These are phyloP conservation scores for Ptychobarbus kaznakovi DNA, from an alignment of 2,797 vertebrate species.

Conservation along the genomic window DNA sequence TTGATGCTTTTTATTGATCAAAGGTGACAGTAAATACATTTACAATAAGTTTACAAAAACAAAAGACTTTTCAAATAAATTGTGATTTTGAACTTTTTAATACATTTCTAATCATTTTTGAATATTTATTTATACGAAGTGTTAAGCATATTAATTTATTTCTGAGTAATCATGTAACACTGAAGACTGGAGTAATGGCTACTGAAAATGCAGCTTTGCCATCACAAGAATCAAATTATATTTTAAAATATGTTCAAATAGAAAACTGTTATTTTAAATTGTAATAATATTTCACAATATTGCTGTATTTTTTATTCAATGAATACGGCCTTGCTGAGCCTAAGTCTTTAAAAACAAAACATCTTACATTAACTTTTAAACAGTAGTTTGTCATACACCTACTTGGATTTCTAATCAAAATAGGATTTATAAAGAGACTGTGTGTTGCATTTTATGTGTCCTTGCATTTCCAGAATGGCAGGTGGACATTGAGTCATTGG, in stretches of 20 bases:
- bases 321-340: background rate
- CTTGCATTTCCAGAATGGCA: slow-evolving; percentile 39
- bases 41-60: background rate
- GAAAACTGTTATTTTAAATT: background rate
- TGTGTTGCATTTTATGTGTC: slow-evolving; percentile 15
- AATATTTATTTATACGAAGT: too few species aligned
- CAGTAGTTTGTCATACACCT: background rate
- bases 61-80: background rate
- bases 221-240: background rate
- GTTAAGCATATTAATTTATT: too few species aligned
- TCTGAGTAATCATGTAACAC: background rate
- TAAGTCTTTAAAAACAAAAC: background rate
- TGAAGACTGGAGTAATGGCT: background rate
- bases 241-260: background rate
- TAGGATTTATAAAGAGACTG: background rate
- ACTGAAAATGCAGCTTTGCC: background rate
- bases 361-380: background rate
- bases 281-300: background rate
- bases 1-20: background rate
- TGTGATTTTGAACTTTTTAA: background rate
- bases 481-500: slow-evolving; percentile 55
- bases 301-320: background rate
- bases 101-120: too few species aligned
- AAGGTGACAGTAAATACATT: background rate
- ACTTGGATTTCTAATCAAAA: background rate